These are phyloP conservation scores for Agrochola lychnidis DNA, from an alignment of 2,888 invertebrate genomes.

Conservation along the genomic window DNA sequence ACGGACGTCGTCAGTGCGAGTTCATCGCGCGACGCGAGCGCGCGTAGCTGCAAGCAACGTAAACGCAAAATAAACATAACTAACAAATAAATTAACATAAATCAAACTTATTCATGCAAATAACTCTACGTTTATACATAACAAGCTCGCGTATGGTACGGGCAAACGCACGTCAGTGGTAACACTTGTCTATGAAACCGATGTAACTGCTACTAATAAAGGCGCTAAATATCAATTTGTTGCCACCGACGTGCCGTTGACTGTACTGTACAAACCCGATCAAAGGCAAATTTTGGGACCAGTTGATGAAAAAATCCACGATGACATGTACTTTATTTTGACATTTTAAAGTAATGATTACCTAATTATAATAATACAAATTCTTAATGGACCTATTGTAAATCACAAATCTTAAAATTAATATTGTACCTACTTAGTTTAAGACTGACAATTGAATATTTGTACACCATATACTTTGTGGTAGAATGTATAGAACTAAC, in stretches of 20 bases:
- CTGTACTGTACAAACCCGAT: conserved; percentile 7
- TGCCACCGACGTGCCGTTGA: neutral
- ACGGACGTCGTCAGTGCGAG: conserved; percentile 64
- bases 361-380: too few relatives aligned
- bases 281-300: conserved; percentile 15
- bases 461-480: too few relatives aligned
- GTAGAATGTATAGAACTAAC: too few relatives aligned
- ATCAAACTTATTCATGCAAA: conserved; percentile 21
- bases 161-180: neutral
- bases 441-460: too few relatives aligned
- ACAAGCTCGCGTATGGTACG: neutral
- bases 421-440: too few relatives aligned
- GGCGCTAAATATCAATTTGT: neutral
- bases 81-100: conserved; percentile 24
- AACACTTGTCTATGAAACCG: neutral
- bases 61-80: conserved; percentile 62
- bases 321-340: too few relatives aligned
- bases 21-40: conserved; percentile 65
- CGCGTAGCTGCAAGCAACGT: conserved; percentile 64
- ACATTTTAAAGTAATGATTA: too few relatives aligned
- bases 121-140: neutral
- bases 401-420: too few relatives aligned
- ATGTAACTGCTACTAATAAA: neutral
- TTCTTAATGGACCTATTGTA: too few relatives aligned
- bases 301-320: too few relatives aligned